phyloP scores from a whole-genome alignment of 2,113 vertebrate genomes.

The Vulpes lagopus region DNA sequence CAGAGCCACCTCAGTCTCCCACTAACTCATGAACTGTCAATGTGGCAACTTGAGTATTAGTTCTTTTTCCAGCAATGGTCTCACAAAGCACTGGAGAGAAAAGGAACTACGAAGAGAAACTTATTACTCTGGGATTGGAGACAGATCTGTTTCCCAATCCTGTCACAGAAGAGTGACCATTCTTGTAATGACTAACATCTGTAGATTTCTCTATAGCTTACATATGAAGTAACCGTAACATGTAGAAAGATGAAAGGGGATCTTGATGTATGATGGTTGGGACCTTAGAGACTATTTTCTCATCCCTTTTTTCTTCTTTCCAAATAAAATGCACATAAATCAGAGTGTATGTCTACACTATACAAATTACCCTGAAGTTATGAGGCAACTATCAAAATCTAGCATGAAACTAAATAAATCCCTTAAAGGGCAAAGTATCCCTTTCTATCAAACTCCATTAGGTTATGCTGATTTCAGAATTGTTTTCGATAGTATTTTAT shows the following conservation, averaged over 20 bases:
- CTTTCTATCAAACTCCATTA: conserved; percentile 7
- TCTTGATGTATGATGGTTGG: conserved; percentile 38
- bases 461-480: conserved; percentile 29
- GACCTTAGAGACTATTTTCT: conserved; percentile 47
- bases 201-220: conserved; percentile 8
- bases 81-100: conserved; percentile 8
- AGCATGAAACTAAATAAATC: conserved; percentile 51
- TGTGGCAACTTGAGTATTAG: background rate
- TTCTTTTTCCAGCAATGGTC: conserved; percentile 14
- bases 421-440: background rate
- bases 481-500: conserved; percentile 36
- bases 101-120: conserved; percentile 48
- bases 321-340: conserved; percentile 70
- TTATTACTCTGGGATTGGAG: conserved; percentile 29
- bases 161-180: background rate
- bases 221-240: conserved; percentile 54
- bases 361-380: conserved; percentile 47
- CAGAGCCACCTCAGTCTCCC: background rate
- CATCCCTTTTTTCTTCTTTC: background rate
- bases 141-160: conserved; percentile 45
- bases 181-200: conserved; percentile 54
- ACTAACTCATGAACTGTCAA: background rate
- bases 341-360: conserved; percentile 18
- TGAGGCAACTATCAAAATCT: conserved; percentile 44
- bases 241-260: conserved; percentile 64